Evolutionary conservation across 2,113 vertebrate genomes (phyloP), one percentile per base, ranked within the genome.

Genomic region (Hippocampus zosterae): DNA sequence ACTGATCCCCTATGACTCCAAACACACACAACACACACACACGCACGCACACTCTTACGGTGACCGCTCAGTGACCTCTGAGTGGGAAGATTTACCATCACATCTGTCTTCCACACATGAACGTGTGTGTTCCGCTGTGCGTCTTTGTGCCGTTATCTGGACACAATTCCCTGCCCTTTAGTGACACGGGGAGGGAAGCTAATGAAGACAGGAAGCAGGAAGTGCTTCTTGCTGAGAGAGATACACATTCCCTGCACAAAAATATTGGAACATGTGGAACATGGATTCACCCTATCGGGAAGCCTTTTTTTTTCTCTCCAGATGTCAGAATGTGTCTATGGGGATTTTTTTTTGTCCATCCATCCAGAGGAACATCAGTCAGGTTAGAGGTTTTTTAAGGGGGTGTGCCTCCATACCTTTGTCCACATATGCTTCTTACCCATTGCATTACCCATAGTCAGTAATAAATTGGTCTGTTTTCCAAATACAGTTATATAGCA

Each of bases 31-130:
- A 33, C 29, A 33, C 29, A 33, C 29, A 33, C 29, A 33, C 29
- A 33, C 29, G 55, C 65, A 57, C 78, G 75, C 64, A 69, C 50
- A 44, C 33, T 37, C 33, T 19, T 41, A 33, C 68, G 68, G 61
- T 69, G 85, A 77, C 89, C 81, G 71, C 71, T 27, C 50, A 65
- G 67, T 85, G 80, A 90, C 84, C 88, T 76, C 69, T 29, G 56
- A 71, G 67, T 9, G 48, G 44, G 67, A 50, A 85, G 79, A 85
- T 81, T 80, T 79, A 86, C 88, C 85, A 84, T 76, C 77, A 77
- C 84, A 85, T 86, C 80, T 85, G 81, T 85, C 81, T 71, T 79
- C 71, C 23, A 67, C 40, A 10, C 78, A 81, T 74, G 68, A 76
- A 75, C 76, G 70, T 81, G 79, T 84, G 73, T 80, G 76, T 84